A percentile compares a stretch with the other conserved stretches of the same genome.
Conservation (phyloP, 2,797 vertebrate species). For the Hippopotamyrus pictus region DNA sequence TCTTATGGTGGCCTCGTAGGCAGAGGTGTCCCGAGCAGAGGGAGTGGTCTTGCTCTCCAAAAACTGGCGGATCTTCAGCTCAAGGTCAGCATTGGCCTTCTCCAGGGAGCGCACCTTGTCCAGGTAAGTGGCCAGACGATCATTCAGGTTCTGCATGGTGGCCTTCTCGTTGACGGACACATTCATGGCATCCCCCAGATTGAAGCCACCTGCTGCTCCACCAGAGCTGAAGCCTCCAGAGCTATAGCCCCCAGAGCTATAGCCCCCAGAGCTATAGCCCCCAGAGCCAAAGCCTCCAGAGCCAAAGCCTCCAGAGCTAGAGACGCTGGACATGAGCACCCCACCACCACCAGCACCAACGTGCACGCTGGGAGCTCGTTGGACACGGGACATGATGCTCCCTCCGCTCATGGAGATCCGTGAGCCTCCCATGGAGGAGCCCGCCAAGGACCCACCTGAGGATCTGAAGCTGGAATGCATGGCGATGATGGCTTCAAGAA, state of each 20-base stretch:
- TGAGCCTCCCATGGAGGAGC: background rate
- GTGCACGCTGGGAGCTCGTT: background rate
- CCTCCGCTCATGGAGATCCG: background rate
- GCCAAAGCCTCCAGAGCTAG: background rate
- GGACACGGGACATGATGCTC: background rate
- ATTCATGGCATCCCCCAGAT: background rate
- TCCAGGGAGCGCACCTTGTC: background rate
- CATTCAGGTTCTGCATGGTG: background rate
- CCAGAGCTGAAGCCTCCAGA: background rate
- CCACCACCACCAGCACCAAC: background rate
- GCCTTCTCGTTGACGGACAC: background rate
- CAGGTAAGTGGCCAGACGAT: background rate
- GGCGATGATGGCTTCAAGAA: background rate
- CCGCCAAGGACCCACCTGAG: background rate
- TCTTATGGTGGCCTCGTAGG: background rate
- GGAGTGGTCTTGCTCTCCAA: background rate
- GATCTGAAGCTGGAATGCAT: background rate
- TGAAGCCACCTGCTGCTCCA: background rate
- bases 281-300: background rate
- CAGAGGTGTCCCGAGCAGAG: background rate
- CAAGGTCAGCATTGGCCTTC: background rate
- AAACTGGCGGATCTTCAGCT: slow-evolving; percentile 1
- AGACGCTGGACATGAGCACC: background rate
- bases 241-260: background rate
- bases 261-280: background rate